phyloP scores from a whole-genome alignment of 2,113 vertebrate species.

The Ailurus styani region DNA sequence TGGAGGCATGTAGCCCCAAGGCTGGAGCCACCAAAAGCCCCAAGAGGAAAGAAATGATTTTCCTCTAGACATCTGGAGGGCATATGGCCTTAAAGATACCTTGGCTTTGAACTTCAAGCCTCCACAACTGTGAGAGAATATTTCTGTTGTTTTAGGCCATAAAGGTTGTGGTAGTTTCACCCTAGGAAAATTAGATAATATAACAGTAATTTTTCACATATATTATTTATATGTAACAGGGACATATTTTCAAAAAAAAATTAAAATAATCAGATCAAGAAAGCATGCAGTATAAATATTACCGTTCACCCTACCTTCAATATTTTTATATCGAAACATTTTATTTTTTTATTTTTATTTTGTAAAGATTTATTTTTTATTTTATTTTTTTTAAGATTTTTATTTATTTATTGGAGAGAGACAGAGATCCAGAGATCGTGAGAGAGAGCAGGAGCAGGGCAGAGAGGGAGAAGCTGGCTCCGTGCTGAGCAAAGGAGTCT shows the following conservation, averaged over 20 bases:
- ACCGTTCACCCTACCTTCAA: not conserved
- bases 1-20: not conserved
- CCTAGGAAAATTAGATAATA: not conserved
- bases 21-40: not conserved
- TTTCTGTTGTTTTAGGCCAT: not conserved
- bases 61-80: not conserved
- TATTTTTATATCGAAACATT: not conserved
- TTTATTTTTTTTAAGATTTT: too few species aligned
- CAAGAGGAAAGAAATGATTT: not conserved
- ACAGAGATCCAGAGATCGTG: too few species aligned
- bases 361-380: too few species aligned
- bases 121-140: not conserved
- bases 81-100: not conserved
- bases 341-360: not conserved
- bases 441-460: too few species aligned
- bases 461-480: too few species aligned
- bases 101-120: not conserved
- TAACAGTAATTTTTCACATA: not conserved
- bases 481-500: too few species aligned
- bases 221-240: not conserved
- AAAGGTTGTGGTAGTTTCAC: not conserved
- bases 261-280: not conserved
- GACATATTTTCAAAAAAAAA: not conserved
- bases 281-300: not conserved
- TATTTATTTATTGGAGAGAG: too few species aligned